phyloP scores from a whole-genome alignment of 1,140 invertebrate species.

The Formica selysi region DNA sequence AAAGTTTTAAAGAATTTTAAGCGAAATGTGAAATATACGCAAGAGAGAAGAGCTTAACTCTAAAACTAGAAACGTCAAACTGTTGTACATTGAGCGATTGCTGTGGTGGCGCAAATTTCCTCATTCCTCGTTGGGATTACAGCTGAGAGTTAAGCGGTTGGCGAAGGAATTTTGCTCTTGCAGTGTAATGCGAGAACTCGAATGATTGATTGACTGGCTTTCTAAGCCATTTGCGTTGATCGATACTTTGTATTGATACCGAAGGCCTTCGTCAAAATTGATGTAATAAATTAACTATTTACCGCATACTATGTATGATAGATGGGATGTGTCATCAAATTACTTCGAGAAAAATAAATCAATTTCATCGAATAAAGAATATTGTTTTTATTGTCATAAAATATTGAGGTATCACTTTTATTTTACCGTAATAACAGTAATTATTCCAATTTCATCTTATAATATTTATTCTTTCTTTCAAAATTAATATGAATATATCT shows the following conservation, averaged over 20 bases:
- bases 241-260: neutral
- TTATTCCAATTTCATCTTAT: neutral
- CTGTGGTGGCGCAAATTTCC: slow-evolving; percentile 8
- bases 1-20: slow-evolving; percentile 5
- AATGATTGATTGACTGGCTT: slow-evolving; percentile 43
- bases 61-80: neutral
- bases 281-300: slow-evolving; percentile 20
- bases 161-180: slow-evolving; percentile 29
- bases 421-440: neutral
- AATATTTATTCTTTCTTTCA: too few relatives aligned
- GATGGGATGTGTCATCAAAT: neutral
- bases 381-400: neutral
- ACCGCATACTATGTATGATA: neutral
- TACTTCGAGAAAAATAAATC: neutral
- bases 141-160: slow-evolving; percentile 43
- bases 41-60: neutral
- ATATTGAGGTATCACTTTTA: neutral
- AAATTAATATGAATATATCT: neutral
- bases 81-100: slow-evolving; percentile 12
- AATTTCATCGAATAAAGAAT: neutral
- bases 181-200: slow-evolving; percentile 13
- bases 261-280: neutral
- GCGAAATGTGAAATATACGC: neutral
- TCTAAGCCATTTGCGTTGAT: slow-evolving; percentile 23
- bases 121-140: slow-evolving; percentile 11